Conservation (phyloP, 2,888 invertebrate genomes). For the Meta bourneti region DNA sequence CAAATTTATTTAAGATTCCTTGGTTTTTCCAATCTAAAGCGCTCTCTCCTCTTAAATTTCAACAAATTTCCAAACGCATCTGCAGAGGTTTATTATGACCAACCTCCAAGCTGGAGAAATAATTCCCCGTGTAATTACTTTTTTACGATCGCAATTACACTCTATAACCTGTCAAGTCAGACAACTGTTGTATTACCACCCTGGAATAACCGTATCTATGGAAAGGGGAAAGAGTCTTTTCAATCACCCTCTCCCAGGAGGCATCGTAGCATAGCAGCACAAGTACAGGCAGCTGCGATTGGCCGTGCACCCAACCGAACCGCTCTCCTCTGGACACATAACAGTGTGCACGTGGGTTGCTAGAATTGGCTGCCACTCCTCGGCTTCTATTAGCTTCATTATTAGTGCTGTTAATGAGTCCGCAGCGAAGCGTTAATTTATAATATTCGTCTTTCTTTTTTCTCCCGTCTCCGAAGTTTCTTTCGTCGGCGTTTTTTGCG, state of each 20-base stretch:
- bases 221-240: conserved; percentile 33
- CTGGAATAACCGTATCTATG: not conserved
- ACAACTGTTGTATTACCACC: conserved; percentile 18
- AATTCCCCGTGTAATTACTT: conserved; percentile 1
- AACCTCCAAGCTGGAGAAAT: not conserved
- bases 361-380: conserved; percentile 47
- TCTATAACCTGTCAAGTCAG: conserved; percentile 16
- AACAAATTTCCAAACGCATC: too few species aligned
- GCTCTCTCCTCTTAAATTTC: too few species aligned
- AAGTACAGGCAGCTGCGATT: conserved; percentile 59
- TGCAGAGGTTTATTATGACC: not conserved
- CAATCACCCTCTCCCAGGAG: conserved; percentile 20
- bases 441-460: conserved; percentile 8
- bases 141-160: not conserved
- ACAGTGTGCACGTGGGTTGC: conserved; percentile 6
- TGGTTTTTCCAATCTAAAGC: too few species aligned
- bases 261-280: not conserved
- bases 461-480: not conserved
- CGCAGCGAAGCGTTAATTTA: conserved; percentile 25
- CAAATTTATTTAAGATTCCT: too few species aligned
- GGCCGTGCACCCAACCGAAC: conserved; percentile 64
- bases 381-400: conserved; percentile 17
- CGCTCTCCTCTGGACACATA: conserved; percentile 29
- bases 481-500: conserved; percentile 8
- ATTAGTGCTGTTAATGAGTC: conserved; percentile 43